Conservation (phyloP, 2,797 vertebrate genomes). For the Macrochelys suwanniensis region DNA sequence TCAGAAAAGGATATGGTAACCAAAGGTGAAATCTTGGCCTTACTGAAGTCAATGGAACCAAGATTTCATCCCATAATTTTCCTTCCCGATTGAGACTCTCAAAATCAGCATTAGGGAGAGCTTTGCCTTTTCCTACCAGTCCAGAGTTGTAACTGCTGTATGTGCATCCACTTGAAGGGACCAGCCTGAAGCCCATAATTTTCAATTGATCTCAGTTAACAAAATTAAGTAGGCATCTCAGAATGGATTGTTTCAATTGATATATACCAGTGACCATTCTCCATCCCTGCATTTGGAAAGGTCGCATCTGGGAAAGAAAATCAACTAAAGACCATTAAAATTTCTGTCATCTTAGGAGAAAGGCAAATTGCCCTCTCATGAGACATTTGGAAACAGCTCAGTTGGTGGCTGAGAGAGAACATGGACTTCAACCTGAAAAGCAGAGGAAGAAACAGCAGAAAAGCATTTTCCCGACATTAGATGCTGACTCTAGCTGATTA, state of each 20-base stretch:
- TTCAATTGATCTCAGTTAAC: neutral
- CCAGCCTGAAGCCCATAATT: neutral
- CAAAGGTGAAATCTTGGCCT: neutral
- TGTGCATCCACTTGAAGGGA: neutral
- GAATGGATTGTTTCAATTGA: neutral
- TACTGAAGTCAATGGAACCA: accelerated
- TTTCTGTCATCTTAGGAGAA: neutral
- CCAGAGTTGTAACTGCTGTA: neutral
- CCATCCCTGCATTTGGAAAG: neutral
- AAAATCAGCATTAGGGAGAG: neutral
- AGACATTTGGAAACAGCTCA: neutral
- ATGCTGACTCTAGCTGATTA: neutral
- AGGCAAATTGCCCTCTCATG: neutral
- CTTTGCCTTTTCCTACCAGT: neutral
- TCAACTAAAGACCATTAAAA: neutral
- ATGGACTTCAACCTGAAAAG: neutral
- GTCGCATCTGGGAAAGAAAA: neutral
- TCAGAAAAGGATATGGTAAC: neutral
- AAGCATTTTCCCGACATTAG: neutral
- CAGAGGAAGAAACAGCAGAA: neutral
- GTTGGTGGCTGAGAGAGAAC: neutral
- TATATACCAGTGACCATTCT: neutral
- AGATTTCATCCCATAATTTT: accelerated
- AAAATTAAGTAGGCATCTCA: neutral
- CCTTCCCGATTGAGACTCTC: neutral